Base-by-base conservation (phyloP, 2,113 vertebrate species). In the Daubentonia madagascariensis region DNA sequence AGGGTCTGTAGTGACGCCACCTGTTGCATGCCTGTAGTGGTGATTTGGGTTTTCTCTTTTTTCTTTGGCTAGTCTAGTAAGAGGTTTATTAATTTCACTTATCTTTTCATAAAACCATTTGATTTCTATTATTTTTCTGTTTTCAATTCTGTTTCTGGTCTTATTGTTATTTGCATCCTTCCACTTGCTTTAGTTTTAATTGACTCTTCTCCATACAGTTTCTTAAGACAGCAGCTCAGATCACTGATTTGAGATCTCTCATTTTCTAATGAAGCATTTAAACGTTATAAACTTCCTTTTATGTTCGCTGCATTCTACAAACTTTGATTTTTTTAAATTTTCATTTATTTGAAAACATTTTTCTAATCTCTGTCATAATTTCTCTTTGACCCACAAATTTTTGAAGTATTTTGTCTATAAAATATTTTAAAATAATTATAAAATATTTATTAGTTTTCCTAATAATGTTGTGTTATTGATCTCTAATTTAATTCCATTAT, bases 41-140 rank as follows among this genome's bases (percentile, higher is more conserved):
- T 52, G 20, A 43, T 57, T 54, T 30, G 4, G 5, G 2, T 35
- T 52, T n/a, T n/a, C 5, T 37, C 32, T 20, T 40, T 37, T 43
- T 52, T 25, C 25, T 30, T 30, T 20, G 16, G 14, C 25, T 28
- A 8, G 7, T 9, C 3, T 45, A 70, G 28, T 10, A 30, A 10
- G n/a, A 67, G 20, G 16, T 3, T n/a, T 6, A 1, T 45, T 6
- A 54, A 8, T 6, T 16, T 22, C 37, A 7, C 0, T 7, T 5
- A 17, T 45, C 23, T 30, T 76, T 40, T 35, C 32, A 16, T 14
- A 57, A 11, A 65, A 8, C 1, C 3, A 3, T 28, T 10, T 67
- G 4, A 5, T 23, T 30, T 45, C 30, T 37, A 30, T 52, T 70
- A 22, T 28, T 59, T 54, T 35, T 78, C 1, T 17, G 17, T 40